phyloP scores from a whole-genome alignment of 2,888 invertebrate species.

The Bhutanitis thaidina region DNA sequence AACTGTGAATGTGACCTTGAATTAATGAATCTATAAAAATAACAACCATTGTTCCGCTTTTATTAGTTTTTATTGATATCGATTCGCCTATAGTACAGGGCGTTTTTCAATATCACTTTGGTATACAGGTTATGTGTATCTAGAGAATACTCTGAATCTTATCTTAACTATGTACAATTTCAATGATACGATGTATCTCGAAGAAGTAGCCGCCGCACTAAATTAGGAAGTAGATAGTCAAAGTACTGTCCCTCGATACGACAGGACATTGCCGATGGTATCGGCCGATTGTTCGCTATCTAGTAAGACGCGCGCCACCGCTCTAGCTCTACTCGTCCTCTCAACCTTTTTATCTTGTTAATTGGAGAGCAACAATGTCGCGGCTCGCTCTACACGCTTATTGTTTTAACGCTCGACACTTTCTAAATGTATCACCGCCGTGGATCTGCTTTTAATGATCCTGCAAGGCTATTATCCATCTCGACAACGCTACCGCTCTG shows the following conservation, averaged over 20 bases:
- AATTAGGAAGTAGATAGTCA: slow-evolving; percentile 12
- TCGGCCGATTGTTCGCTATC: slow-evolving; percentile 43
- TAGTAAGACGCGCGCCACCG: slow-evolving; percentile 29
- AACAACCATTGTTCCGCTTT: too few relatives aligned
- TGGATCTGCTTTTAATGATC: slow-evolving; percentile 55
- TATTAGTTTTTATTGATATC: too few relatives aligned
- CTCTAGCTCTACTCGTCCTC: slow-evolving; percentile 35
- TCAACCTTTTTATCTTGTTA: slow-evolving; percentile 50
- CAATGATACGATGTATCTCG: not conserved
- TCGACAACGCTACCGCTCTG: not conserved
- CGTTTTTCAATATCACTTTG: too few relatives aligned
- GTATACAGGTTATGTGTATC: too few relatives aligned
- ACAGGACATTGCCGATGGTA: slow-evolving; percentile 30
- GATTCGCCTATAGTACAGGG: too few relatives aligned
- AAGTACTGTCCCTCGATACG: slow-evolving; percentile 14
- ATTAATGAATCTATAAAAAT: too few relatives aligned
- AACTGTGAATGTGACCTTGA: too few relatives aligned
- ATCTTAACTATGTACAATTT: not conserved
- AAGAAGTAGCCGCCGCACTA: not conserved
- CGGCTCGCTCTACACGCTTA: slow-evolving; percentile 47
- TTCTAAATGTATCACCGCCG: slow-evolving; percentile 61
- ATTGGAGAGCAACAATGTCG: slow-evolving; percentile 53
- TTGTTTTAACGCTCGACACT: slow-evolving; percentile 67
- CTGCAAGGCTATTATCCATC: slow-evolving; percentile 17
- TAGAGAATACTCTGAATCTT: too few relatives aligned